These are phyloP conservation scores for Drosophila navojoa DNA, from an alignment of 1,140 invertebrate genomes.

Conservation along the genomic window DNA sequence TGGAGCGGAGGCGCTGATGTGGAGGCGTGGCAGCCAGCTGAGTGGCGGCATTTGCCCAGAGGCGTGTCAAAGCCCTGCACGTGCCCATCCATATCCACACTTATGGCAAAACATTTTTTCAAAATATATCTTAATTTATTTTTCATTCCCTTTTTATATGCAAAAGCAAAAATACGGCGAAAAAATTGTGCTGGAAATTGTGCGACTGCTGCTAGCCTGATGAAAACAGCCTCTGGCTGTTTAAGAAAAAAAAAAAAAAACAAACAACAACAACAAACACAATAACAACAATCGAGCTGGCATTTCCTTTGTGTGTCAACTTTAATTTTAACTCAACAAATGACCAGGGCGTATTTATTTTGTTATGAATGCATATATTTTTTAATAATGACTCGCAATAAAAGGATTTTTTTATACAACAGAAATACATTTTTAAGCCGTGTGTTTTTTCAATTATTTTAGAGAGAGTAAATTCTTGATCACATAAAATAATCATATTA, in stretches of 20 bases:
- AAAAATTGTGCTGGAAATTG: conserved; percentile 2
- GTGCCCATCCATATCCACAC: conserved; percentile 43
- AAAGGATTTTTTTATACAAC: no score
- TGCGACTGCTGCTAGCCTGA: neutral
- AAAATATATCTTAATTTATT: neutral
- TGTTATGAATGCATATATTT: no score
- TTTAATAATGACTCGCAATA: neutral
- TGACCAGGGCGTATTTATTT: no score
- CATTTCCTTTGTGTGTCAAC: neutral
- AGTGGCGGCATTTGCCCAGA: conserved; percentile 10
- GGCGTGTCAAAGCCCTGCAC: conserved; percentile 36
- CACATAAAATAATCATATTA: no score
- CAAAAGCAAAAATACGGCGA: conserved; percentile 26
- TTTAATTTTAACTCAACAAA: conserved; percentile 1
- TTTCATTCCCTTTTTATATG: neutral
- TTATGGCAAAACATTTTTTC: conserved; percentile 49
- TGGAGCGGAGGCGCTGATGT: neutral
- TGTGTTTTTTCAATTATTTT: no score
- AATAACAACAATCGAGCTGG: neutral
- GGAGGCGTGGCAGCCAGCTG: neutral
- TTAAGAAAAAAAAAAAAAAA: conserved; percentile 15
- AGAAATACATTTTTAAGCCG: no score
- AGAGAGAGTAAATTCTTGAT: no score
- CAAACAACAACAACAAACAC: neutral
- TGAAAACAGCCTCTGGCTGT: conserved; percentile 23